Evolutionary conservation across 2,797 vertebrate species (phyloP), one percentile per base, ranked within the genome.

Genomic region (Pogoniulus pusillus): DNA sequence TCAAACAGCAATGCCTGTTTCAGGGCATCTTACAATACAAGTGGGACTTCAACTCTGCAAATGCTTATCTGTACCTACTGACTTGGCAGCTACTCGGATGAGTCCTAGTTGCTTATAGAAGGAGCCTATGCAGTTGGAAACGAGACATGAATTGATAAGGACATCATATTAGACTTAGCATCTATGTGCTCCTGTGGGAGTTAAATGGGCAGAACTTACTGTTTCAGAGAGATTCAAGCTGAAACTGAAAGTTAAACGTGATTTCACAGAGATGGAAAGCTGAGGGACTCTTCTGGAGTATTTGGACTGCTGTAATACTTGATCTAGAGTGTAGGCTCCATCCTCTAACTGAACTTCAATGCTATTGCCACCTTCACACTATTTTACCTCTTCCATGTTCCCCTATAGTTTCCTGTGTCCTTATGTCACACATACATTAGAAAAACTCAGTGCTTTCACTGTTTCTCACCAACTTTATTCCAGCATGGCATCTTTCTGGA

Each of bases 161-260:
- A 43, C 12, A 20, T 1, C 0, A 12, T 7, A 53, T 53, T 19
- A 8, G 16, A 55, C n/a, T 9, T 37, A 62, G 35, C 4, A 5
- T 8, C 34, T 47, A 24, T 22, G 6, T 57, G 35, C 10, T 73
- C 12, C 30, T 17, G 6, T 20, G 83, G 24, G 32, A 63, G 6
- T 41, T 76, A 72, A 72, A 72, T 22, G 19, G 30, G 7, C 18
- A 45, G 54, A 53, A 51, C 7, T 51, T 7, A 16, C 7, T n/a
- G 5, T 60, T 88, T 39, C 13, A 26, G 17, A 11, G 16, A 53
- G 4, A 14, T 35, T 51, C 18, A 43, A 47, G 63, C 63, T 68
- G 11, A 59, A 72, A 45, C 15, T 43, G 58, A 58, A 54, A 59
- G 9, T 55, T 70, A 89, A 53, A 63, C 8, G 6, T 24, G 27